A percentile compares a stretch with the other conserved stretches of the same genome.
Conservation (phyloP, 1,140 invertebrate species). For the Sarcophaga peregrina region DNA sequence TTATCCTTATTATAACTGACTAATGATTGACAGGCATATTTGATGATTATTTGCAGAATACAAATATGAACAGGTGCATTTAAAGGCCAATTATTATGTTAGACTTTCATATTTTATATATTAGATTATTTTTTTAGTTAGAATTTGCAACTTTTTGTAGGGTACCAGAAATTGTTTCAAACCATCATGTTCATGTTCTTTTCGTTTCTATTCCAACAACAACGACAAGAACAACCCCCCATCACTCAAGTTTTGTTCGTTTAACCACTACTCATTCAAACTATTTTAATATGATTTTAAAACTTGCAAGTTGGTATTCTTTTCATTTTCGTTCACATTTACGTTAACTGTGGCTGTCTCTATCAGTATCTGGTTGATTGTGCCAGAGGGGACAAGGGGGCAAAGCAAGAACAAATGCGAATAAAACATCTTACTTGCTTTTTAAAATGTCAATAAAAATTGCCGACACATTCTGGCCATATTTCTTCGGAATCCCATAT, state of each 20-base stretch:
- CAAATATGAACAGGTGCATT: too few species aligned
- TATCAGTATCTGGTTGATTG: too few species aligned
- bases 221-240: too few species aligned
- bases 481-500: slow-evolving; percentile 67
- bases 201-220: background rate
- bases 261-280: too few species aligned
- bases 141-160: too few species aligned
- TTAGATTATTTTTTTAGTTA: too few species aligned
- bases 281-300: slow-evolving; percentile 25
- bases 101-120: too few species aligned
- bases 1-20: too few species aligned
- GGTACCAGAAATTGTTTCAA: background rate
- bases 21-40: too few species aligned
- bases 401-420: slow-evolving; percentile 49
- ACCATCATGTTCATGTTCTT: background rate
- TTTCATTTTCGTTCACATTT: background rate
- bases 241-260: background rate
- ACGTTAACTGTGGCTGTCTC: background rate
- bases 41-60: too few species aligned
- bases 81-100: too few species aligned
- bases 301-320: slow-evolving; percentile 14
- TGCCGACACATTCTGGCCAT: slow-evolving; percentile 67
- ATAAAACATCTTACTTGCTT: too few species aligned
- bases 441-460: slow-evolving; percentile 65
- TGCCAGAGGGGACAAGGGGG: slow-evolving; percentile 17